These are phyloP conservation scores for Drosophila pseudoobscura DNA, from an alignment of 1,140 invertebrate genomes.

Conservation along the genomic window DNA sequence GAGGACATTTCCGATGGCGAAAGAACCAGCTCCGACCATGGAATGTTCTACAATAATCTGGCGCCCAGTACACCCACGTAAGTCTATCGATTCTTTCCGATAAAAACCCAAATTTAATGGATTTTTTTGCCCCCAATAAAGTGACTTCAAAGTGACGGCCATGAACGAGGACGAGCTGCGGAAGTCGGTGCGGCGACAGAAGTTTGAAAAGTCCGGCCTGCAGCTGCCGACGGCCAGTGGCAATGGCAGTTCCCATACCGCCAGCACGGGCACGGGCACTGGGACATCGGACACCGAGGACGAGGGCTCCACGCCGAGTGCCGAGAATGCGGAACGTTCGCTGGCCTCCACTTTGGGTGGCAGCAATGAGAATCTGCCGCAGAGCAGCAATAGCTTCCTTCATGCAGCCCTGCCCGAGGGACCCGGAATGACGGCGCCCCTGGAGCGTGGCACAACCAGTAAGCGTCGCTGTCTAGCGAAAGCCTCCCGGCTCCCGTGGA, in stretches of 20 bases:
- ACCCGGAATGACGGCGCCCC: constrained; percentile 55
- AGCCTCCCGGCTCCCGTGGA: background rate
- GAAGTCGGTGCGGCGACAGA: constrained; percentile 89
- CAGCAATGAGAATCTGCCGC: constrained; percentile 79
- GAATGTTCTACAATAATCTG: constrained; percentile 82
- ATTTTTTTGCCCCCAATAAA: constrained; percentile 64
- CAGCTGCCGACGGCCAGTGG: constrained; percentile 80
- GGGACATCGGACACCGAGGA: constrained; percentile 92
- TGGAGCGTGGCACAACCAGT: constrained; percentile 83
- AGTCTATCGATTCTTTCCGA: constrained; percentile 5
- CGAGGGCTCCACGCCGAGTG: constrained; percentile 90
- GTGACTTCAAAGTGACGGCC: constrained; percentile 93
- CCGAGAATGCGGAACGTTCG: constrained; percentile 88
- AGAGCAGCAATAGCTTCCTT: constrained; percentile 71
- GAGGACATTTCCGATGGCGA: constrained; percentile 94
- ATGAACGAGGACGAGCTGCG: constrained; percentile 93
- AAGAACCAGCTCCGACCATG: constrained; percentile 89
- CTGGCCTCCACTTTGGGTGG: constrained; percentile 82
- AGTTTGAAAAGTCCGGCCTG: constrained; percentile 85
- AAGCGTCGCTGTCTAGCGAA: constrained; percentile 10
- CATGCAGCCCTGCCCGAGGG: constrained; percentile 81
- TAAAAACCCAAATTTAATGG: background rate
- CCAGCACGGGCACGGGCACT: constrained; percentile 87
- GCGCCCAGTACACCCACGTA: constrained; percentile 81
- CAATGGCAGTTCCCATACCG: constrained; percentile 81